Evolutionary conservation across 2,888 invertebrate species (phyloP), one percentile per base, ranked within the genome.

Genomic region (Tethea ocularis): DNA sequence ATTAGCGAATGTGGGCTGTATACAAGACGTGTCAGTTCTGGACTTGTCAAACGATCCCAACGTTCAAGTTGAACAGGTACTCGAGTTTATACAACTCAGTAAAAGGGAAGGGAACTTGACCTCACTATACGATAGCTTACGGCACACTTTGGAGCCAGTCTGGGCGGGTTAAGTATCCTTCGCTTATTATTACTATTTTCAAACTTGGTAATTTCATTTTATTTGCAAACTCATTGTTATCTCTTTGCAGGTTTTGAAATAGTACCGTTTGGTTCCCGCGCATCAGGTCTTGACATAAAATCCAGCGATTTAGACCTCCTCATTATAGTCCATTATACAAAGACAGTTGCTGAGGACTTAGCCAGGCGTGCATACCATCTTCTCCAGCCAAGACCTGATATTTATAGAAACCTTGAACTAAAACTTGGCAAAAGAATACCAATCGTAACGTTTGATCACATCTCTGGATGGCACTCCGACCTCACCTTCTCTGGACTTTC

Each of bases 261-360:
- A 6, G 13, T 22, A 1, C 57, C 61, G 5, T 67, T 59, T 36
- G 78, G 78, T 0, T 74, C 78, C 0, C 56, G 72, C 7, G 61
- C 56, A 7, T 63, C 67, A 6, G 76, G 74, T 0, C 57, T 78
- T 11, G 68, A 63, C 5, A 24, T 61, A 6, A 57, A 58, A 26
- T 24, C 55, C 22, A 78, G 78, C 53, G 78, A 78, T 59, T 55
- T 63, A 0, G 78, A 78, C 62, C 64, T 68, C 41, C 53, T 56
- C 57, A 57, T 66, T 5, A 20, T 41, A 5, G 11, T 75, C 20
- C 67, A 68, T 1, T 33, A 56, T 15, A 53, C 59, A 46, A 20
- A 20, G 3, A 51, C 59, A 2, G 22, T 23, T 41, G 22, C 51
- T 22, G 52, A 58, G 3, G 23, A 57, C 13, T 56, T 67, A n/a